Base-by-base conservation (phyloP, 2,113 vertebrate species). In the Datnioides undecimradiatus region DNA sequence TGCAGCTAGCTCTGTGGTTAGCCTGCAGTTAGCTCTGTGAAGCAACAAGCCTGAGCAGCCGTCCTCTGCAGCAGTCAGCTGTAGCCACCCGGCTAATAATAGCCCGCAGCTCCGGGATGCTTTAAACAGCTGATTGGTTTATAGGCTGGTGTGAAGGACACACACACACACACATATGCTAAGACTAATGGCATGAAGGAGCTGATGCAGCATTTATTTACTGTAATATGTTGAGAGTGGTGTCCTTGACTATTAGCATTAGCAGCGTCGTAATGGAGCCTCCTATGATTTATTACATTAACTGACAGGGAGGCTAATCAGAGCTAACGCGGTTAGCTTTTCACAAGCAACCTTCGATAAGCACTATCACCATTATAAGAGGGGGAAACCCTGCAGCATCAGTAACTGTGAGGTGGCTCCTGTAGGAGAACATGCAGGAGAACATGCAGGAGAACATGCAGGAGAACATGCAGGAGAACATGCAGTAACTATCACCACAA, bases 71-170 rank as follows among this genome's bases (percentile, higher is more conserved):
- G 41, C 73, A 9, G 72, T 68, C 70, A 65, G 77, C 74, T 87
- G 86, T 40, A 70, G 81, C 76, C 69, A 10, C 40, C 17, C 4
- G 12, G 80, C 86, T 91, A 90, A 86, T 51, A 83, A 87, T 90
- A 92, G 72, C 84, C 9, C 34, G 25, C 51, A 31, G 75, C 78
- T 77, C 33, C 21, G 2, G 33, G 82, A 83, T 48, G 57, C 76
- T 77, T 78, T 71, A 81, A 89, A 83, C 83, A 89, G 79, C 79
- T 79, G 88, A 89, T 78, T 89, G 87, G 90, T 88, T 88, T 89
- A 89, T 81, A 45, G 82, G 74, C 59, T 62, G 74, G 59, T n/a
- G 34, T 86, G 68, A 83, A 87, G 83, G 73, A 41, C 75, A 38
- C 62, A 54, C 81, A 36, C 49, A 71, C 58, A 58, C 27, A 59